Evolutionary conservation across 2,888 invertebrate species (phyloP).

Genomic region (Eupithecia pulchellata): DNA sequence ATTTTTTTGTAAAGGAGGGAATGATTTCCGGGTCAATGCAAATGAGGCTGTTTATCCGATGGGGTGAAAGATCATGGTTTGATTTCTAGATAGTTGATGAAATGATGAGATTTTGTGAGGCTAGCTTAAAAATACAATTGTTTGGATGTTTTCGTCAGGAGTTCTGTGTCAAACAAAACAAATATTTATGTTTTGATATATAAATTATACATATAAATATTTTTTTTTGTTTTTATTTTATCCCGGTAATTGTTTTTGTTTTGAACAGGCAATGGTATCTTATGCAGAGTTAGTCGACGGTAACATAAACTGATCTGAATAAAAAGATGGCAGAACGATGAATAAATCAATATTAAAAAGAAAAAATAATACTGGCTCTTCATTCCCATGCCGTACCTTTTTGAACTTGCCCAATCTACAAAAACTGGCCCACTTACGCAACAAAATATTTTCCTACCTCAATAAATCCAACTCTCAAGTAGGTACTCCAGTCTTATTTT

Average conservation of each 20-base stretch:
- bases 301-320: not conserved
- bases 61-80: conserved; percentile 55
- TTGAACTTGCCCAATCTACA: conserved; percentile 28
- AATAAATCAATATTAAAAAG: not conserved
- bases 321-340: not conserved
- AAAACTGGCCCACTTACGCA: conserved; percentile 41
- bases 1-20: conserved; percentile 74
- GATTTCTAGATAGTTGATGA: conserved; percentile 49
- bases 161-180: not conserved
- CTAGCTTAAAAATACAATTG: conserved; percentile 23
- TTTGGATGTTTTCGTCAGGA: conserved; percentile 5
- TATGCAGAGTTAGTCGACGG: not conserved
- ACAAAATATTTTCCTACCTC: conserved; percentile 50
- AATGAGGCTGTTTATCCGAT: conserved; percentile 72
- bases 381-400: conserved; percentile 6
- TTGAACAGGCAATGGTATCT: not conserved
- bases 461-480: conserved; percentile 66
- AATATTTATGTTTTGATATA: no score
- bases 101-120: conserved; percentile 40
- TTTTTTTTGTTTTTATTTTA: not conserved
- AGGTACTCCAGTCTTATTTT: conserved; percentile 66
- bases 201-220: no score
- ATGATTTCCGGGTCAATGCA: conserved; percentile 79
- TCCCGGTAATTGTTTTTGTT: conserved; percentile 17
- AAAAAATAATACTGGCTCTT: not conserved